These are phyloP conservation scores for Drosophila mulleri DNA, from an alignment of 2,888 invertebrate species.

Conservation along the genomic window DNA sequence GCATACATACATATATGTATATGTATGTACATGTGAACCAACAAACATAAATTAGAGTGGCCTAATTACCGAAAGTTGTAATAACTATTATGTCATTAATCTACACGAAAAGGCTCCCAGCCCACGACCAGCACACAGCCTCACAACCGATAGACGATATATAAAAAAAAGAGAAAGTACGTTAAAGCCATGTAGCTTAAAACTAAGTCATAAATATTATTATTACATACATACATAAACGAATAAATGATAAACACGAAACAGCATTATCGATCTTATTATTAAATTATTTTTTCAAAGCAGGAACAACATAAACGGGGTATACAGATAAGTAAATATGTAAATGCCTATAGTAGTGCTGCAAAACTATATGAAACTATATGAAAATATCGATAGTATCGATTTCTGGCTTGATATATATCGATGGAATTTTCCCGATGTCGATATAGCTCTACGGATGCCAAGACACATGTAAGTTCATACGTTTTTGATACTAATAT, in stretches of 20 bases:
- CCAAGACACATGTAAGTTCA: too few species aligned
- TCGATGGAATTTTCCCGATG: too few species aligned
- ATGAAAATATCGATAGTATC: too few species aligned
- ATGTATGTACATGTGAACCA: neutral
- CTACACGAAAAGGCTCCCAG: neutral
- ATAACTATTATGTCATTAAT: constrained; percentile 9
- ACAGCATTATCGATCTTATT: constrained; percentile 1
- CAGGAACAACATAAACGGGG: neutral
- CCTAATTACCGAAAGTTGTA: constrained; percentile 39
- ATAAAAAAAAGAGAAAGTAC: constrained; percentile 23
- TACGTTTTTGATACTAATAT: too few species aligned
- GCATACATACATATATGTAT: neutral
- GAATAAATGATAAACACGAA: constrained; percentile 52
- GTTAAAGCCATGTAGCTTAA: constrained; percentile 37
- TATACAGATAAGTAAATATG: too few species aligned
- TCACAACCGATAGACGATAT: neutral
- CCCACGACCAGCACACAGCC: neutral
- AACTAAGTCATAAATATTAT: constrained; percentile 53
- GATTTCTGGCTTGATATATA: too few species aligned
- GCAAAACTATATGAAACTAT: too few species aligned
- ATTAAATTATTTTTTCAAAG: neutral
- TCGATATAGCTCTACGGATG: too few species aligned
- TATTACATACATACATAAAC: constrained; percentile 49
- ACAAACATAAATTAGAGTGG: constrained; percentile 41
- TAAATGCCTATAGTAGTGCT: too few species aligned